phyloP scores from a whole-genome alignment of 1,140 invertebrate species.

The Stegodyphus mimosarum region DNA sequence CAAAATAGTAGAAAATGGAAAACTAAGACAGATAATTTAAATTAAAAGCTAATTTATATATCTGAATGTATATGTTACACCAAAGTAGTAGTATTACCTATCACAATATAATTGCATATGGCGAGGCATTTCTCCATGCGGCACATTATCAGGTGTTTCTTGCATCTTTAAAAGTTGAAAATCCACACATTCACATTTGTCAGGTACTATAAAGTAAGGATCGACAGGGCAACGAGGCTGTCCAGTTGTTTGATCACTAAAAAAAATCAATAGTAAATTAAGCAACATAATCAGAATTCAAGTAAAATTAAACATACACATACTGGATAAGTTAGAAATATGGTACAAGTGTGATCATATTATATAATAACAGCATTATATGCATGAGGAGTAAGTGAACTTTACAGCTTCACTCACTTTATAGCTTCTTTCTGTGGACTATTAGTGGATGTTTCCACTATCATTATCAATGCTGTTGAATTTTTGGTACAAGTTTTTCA shows the following conservation, averaged over 20 bases:
- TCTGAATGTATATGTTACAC: no score
- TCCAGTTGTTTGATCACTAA: slow-evolving; percentile 73
- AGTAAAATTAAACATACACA: neutral
- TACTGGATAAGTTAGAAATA: neutral
- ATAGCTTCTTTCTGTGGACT: no score
- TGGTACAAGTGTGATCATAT: neutral
- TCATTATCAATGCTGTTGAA: no score
- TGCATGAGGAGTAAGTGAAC: no score
- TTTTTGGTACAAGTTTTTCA: no score
- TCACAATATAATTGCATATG: slow-evolving; percentile 97
- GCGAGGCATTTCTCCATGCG: slow-evolving; percentile 97
- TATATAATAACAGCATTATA: no score
- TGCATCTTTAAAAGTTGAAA: slow-evolving; percentile 90
- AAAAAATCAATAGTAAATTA: neutral
- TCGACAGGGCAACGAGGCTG: slow-evolving; percentile 92
- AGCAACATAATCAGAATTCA: no score
- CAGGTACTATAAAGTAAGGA: slow-evolving; percentile 97
- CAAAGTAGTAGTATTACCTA: slow-evolving; percentile 69
- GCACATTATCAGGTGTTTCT: slow-evolving; percentile 95
- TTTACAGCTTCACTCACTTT: no score
- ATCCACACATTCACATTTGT: slow-evolving; percentile 97
- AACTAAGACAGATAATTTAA: no score
- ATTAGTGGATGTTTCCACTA: no score
- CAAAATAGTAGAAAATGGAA: no score
- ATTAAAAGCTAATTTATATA: no score